Evolutionary conservation across 2,113 vertebrate genomes (phyloP).

Genomic region (Osmerus mordax): DNA sequence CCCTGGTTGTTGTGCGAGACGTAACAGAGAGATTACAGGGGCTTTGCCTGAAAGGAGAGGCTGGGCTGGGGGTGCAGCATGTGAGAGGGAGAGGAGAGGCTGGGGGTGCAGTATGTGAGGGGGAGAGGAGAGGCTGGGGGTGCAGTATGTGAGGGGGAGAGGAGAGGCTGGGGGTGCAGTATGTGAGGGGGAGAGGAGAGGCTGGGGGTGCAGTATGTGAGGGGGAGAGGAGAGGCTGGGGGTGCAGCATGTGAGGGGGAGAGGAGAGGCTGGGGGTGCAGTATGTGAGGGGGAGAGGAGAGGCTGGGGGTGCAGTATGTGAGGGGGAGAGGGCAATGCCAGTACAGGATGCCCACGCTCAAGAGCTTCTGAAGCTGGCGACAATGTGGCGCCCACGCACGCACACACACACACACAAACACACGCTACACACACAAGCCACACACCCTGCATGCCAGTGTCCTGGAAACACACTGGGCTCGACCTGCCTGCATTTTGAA

Average conservation of each 20-base stretch:
- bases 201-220: too few species aligned
- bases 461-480: conserved; percentile 54
- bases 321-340: not conserved
- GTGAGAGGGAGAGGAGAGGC: conserved; percentile 12
- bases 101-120: too few species aligned
- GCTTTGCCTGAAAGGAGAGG: conserved; percentile 42
- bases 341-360: not conserved
- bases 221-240: too few species aligned
- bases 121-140: conserved; percentile 12
- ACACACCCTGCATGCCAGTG: conserved; percentile 39
- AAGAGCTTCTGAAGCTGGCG: conserved; percentile 10
- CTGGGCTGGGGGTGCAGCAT: not conserved
- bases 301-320: too few species aligned
- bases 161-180: conserved; percentile 4
- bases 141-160: too few species aligned
- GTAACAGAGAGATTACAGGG: conserved; percentile 55
- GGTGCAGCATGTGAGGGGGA: too few species aligned
- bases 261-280: too few species aligned
- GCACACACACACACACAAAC: too few species aligned
- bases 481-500: conserved; percentile 56
- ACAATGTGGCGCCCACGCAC: conserved; percentile 22
- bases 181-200: conserved; percentile 13
- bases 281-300: too few species aligned
- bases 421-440: too few species aligned
- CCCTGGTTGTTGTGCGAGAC: conserved; percentile 44